Evolutionary conservation across 2,113 vertebrate genomes (phyloP), one percentile per base, ranked within the genome.

Genomic region (Caretta caretta): DNA sequence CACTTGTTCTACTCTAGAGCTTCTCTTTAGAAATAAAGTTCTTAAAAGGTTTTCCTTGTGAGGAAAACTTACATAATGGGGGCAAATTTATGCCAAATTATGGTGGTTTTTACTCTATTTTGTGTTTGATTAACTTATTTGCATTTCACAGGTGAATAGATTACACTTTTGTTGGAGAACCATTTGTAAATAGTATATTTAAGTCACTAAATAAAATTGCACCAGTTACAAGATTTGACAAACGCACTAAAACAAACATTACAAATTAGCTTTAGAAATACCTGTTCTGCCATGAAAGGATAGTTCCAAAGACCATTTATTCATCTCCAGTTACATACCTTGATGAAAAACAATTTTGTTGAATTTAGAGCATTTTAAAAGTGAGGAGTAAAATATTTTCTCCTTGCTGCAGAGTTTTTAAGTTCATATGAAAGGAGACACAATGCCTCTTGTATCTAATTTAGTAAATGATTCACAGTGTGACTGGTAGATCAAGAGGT

Each of bases 391-490:
- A 96, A 96, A 83, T 92, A 88, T 75, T 89, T 93, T 27, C 86
- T 95, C 94, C 87, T 94, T 93, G 84, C 93, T 95, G 92, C 0
- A 3, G 10, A 90, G 83, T 72, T 87, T 86, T 78, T 95, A 56
- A 92, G 96, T 94, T 97, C 94, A 92, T 92, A 90, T 83, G 95
- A 88, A 96, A 96, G 92, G 96, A 92, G 96, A 87, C 65, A 76
- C 53, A 53, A 83, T 93, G 91, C 84, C 88, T 93, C 81, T 96
- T 94, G 42, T 89, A 96, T 80, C 82, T 49, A 88, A 78, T 90
- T 88, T 51, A 56, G 84, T 90, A 93, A 93, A 80, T 83, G 92
- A 95, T 97, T 98, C 98, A 97, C 98, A 98, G 98, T 98, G 98
- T 95, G 96, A 94, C 75, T 95, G 97, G 90, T 90, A 97, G 95